These are phyloP conservation scores for Procavia capensis DNA, from an alignment of 2,113 vertebrate species.

Conservation along the genomic window DNA sequence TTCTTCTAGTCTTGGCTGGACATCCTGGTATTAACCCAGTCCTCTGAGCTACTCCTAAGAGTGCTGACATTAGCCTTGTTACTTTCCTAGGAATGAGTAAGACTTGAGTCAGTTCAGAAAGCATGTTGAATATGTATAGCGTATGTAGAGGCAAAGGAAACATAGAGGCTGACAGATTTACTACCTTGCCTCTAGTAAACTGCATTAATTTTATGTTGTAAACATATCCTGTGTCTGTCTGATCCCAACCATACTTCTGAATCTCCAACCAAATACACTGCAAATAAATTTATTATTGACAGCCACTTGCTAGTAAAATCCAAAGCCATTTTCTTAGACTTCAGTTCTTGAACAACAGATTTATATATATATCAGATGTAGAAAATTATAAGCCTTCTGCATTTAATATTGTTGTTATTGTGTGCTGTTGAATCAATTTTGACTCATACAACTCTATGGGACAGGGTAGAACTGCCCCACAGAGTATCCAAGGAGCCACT, in stretches of 20 bases:
- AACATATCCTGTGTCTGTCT: not conserved
- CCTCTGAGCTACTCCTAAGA: not conserved
- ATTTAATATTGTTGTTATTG: no score
- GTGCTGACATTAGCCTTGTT: not conserved
- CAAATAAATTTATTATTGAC: not conserved
- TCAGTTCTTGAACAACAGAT: not conserved
- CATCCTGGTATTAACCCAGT: not conserved
- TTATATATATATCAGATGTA: not conserved
- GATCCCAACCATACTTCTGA: not conserved
- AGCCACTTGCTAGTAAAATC: not conserved
- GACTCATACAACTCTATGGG: no score
- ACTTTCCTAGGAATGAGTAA: not conserved
- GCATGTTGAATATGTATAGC: not conserved
- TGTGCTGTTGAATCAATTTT: no score
- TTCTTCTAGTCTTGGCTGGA: not conserved
- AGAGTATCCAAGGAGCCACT: no score
- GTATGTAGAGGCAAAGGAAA: not conserved
- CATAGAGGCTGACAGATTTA: not conserved
- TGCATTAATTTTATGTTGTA: not conserved
- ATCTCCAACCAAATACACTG: not conserved
- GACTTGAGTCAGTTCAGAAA: not conserved
- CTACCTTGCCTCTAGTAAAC: not conserved
- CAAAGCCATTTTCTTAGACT: not conserved
- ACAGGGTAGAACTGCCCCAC: no score
- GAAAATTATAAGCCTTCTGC: conserved; percentile 12